phyloP scores from a whole-genome alignment of 1,140 invertebrate species.

The Pissodes strobi region DNA sequence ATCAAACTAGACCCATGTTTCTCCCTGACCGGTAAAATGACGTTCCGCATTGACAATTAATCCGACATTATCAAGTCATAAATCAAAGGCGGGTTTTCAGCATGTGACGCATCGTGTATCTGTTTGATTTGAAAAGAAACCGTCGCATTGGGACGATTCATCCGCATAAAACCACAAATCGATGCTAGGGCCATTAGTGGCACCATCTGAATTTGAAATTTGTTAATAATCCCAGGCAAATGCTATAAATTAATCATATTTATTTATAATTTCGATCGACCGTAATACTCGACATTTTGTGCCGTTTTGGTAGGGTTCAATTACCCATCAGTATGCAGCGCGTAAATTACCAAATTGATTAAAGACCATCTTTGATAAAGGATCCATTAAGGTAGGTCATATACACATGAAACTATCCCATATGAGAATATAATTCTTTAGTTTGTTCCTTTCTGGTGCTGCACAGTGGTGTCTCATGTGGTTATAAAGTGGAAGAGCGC shows the following conservation, averaged over 20 bases:
- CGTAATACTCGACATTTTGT: no score
- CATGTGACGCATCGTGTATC: conserved; percentile 10
- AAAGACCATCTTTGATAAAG: no score
- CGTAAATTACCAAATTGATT: no score
- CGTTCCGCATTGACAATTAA: conserved; percentile 9
- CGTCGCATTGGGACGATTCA: conserved; percentile 5
- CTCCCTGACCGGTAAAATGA: background rate
- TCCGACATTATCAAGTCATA: conserved; percentile 21
- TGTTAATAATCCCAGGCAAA: conserved; percentile 16
- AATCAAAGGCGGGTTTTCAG: conserved; percentile 21
- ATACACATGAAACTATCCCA: no score
- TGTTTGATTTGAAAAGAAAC: conserved; percentile 12
- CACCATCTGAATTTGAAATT: conserved; percentile 18
- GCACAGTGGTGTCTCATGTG: no score
- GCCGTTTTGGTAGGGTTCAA: no score
- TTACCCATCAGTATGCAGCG: no score
- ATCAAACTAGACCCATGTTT: no score
- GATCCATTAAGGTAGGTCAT: no score
- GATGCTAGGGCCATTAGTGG: conserved; percentile 12
- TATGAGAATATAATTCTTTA: no score
- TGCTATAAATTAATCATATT: conserved; percentile 22
- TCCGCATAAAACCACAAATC: conserved; percentile 21
- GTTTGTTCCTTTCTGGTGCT: no score
- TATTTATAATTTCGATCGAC: conserved; percentile 2
- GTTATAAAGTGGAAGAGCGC: no score